These are phyloP conservation scores for Antheraea assamensis DNA, from an alignment of 2,888 invertebrate species.

Conservation along the genomic window DNA sequence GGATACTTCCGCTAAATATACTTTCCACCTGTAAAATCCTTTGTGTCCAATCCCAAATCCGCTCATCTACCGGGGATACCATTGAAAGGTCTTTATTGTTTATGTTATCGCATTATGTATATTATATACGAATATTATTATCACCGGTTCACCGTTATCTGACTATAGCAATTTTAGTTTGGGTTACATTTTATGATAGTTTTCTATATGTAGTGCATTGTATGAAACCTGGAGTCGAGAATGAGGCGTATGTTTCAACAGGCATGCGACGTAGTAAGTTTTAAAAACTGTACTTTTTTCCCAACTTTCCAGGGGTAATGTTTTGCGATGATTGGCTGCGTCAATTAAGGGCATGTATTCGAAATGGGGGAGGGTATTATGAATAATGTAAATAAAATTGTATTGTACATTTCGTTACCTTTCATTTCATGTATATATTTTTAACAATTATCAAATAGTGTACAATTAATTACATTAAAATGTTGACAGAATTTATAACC, in stretches of 20 bases:
- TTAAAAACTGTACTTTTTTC: too few species aligned
- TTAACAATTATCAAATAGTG: too few species aligned
- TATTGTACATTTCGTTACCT: too few species aligned
- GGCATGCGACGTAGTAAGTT: too few species aligned
- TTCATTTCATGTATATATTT: too few species aligned
- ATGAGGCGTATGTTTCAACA: not conserved
- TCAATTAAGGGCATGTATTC: too few species aligned
- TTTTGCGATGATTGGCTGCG: too few species aligned
- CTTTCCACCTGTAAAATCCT: constrained; percentile 4
- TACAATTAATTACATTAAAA: too few species aligned
- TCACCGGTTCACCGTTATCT: not conserved
- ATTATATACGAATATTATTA: not conserved
- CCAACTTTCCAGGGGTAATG: too few species aligned
- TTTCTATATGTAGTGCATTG: constrained; percentile 1
- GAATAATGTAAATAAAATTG: too few species aligned
- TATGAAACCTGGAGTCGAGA: not conserved
- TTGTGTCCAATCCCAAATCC: not conserved
- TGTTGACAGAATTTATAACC: too few species aligned
- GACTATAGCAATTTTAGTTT: constrained; percentile 1
- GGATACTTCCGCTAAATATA: not conserved
- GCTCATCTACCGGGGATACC: constrained; percentile 6
- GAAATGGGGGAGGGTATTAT: too few species aligned
- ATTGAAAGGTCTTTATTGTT: not conserved
- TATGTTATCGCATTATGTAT: constrained; percentile 1
- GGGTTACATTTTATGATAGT: not conserved